phyloP scores from a whole-genome alignment of 2,797 vertebrate genomes.

The Notolepis coatsorum region DNA sequence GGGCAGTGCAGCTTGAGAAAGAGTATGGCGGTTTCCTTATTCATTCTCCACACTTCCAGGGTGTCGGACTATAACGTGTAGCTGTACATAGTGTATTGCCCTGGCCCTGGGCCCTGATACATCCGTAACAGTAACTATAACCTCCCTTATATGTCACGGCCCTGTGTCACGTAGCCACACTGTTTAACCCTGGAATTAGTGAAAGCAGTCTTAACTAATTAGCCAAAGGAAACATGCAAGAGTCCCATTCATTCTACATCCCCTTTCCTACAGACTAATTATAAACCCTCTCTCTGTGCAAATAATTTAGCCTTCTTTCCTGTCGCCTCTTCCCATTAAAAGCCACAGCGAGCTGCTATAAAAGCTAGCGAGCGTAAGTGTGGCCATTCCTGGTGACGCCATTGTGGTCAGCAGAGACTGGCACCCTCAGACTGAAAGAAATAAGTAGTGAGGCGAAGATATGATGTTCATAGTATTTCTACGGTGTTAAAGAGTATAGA shows the following conservation, averaged over 20 bases:
- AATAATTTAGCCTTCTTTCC: slow-evolving; percentile 37
- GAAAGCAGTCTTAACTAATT: slow-evolving; percentile 5
- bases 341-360: slow-evolving; percentile 28
- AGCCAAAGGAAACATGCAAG: background rate
- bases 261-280: slow-evolving; percentile 26
- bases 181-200: slow-evolving; percentile 6
- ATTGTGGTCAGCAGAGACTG: slow-evolving; percentile 69
- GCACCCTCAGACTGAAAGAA: slow-evolving; percentile 53
- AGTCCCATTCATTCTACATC: slow-evolving; percentile 1
- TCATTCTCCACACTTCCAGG: slow-evolving; percentile 22
- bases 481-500: slow-evolving; percentile 22
- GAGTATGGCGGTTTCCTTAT: background rate
- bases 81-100: background rate
- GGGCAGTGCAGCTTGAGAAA: slow-evolving; percentile 54
- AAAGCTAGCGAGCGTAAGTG: slow-evolving; percentile 58
- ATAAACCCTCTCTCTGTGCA: slow-evolving; percentile 34
- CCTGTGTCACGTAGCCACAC: background rate
- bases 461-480: slow-evolving; percentile 39
- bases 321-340: slow-evolving; percentile 41
- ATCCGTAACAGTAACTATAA: slow-evolving; percentile 6
- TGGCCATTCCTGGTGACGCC: slow-evolving; percentile 61
- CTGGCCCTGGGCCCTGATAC: background rate
- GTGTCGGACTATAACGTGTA: background rate
- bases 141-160: slow-evolving; percentile 8
- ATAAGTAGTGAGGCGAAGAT: slow-evolving; percentile 47